phyloP scores from a whole-genome alignment of 2,113 vertebrate genomes.

The Oriolus oriolus region DNA sequence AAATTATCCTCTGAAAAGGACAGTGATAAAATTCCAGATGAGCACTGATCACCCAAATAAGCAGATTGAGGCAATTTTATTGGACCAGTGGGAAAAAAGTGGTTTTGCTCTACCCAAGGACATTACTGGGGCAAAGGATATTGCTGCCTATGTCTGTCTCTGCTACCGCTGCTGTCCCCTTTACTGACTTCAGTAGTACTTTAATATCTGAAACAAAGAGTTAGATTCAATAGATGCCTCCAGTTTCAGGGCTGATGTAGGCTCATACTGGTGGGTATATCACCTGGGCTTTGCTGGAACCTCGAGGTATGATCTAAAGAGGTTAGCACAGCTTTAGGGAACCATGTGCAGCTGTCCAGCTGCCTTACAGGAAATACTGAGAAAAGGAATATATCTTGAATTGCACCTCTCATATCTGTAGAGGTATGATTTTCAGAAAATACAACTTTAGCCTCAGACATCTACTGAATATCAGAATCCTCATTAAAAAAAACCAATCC shows the following conservation, averaged over 20 bases:
- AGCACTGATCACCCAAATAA: slow-evolving; percentile 4
- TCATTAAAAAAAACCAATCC: neutral
- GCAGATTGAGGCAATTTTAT: slow-evolving; percentile 4
- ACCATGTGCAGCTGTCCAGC: neutral
- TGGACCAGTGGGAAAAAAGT: neutral
- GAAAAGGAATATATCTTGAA: neutral
- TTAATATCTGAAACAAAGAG: neutral
- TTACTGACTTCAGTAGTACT: neutral
- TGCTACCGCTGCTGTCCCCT: neutral
- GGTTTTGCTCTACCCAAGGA: neutral
- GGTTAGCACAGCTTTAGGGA: neutral
- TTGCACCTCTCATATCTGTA: neutral
- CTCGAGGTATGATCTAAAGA: neutral
- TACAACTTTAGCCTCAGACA: neutral
- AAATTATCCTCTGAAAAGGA: slow-evolving; percentile 51
- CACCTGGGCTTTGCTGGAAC: neutral
- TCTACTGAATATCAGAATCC: neutral
- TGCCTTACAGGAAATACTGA: neutral
- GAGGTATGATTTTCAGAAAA: neutral
- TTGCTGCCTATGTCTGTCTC: neutral
- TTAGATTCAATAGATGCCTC: neutral
- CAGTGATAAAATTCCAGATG: slow-evolving; percentile 50
- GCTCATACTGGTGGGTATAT: neutral
- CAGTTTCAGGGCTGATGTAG: neutral
- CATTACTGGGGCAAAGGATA: neutral